Evolutionary conservation across 2,797 vertebrate genomes (phyloP).

Genomic region (Leptatherina wallacei): DNA sequence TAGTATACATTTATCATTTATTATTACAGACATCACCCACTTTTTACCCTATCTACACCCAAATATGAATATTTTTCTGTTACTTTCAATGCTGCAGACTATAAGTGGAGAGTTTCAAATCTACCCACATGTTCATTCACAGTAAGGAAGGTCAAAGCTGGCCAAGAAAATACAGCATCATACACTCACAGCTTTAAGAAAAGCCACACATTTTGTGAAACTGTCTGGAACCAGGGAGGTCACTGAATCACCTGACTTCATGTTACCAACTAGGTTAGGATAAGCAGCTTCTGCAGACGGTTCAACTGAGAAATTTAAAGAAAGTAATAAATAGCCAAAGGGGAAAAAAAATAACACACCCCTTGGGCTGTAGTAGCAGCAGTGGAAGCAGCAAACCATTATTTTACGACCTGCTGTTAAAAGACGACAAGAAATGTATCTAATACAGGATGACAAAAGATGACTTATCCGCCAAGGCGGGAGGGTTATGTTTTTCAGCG

Average conservation of each 20-base stretch:
- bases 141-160: not conserved
- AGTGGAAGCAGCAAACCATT: no score
- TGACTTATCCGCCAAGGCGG: no score
- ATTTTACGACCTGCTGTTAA: no score
- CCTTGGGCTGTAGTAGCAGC: no score
- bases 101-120: not conserved
- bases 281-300: not conserved
- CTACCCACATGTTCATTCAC: not conserved
- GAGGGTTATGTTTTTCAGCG: no score
- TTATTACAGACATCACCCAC: not conserved
- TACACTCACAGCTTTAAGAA: not conserved
- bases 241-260: constrained; percentile 2
- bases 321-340: no score
- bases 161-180: constrained; percentile 6
- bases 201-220: not conserved
- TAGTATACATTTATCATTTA: not conserved
- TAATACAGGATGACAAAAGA: no score
- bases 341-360: no score
- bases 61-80: not conserved
- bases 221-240: constrained; percentile 5
- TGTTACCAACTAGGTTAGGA: not conserved
- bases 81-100: not conserved
- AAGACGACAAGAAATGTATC: no score
- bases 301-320: not conserved
- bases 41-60: not conserved